Evolutionary conservation across 2,888 invertebrate species (phyloP).

Genomic region (Laspeyria flexula): DNA sequence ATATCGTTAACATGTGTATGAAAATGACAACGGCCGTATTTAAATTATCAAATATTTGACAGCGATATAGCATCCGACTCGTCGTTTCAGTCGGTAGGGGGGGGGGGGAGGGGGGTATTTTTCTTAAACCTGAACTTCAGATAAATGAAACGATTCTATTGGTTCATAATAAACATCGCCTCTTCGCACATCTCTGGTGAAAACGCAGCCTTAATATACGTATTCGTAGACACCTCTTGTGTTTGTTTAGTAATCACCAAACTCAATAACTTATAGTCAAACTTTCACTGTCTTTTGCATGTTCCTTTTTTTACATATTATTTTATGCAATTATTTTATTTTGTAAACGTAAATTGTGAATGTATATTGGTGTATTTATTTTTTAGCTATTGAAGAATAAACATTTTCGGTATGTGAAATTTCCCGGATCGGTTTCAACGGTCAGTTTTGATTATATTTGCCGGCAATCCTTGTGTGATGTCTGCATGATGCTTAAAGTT

Average conservation of each 20-base stretch:
- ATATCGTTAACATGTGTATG: too few species aligned
- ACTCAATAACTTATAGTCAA: background rate
- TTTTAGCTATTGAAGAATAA: constrained; percentile 86
- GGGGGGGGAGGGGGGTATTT: too few species aligned
- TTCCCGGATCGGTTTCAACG: constrained; percentile 83
- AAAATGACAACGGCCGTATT: too few species aligned
- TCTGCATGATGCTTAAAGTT: constrained; percentile 76
- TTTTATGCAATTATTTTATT: constrained; percentile 41
- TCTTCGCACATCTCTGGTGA: too few species aligned
- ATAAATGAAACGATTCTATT: too few species aligned
- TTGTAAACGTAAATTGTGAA: constrained; percentile 65
- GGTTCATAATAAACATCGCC: too few species aligned
- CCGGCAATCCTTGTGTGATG: constrained; percentile 70
- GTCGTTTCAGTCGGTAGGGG: too few species aligned
- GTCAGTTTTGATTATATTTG: constrained; percentile 79
- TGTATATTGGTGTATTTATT: constrained; percentile 85
- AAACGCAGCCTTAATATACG: background rate
- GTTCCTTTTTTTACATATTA: constrained; percentile 25
- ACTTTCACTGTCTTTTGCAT: constrained; percentile 22
- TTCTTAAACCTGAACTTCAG: too few species aligned
- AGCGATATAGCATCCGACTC: too few species aligned
- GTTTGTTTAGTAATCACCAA: background rate
- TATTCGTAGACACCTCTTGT: background rate
- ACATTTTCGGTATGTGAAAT: constrained; percentile 86
- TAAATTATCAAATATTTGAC: too few species aligned